phyloP scores from a whole-genome alignment of 2,113 vertebrate species.

The Corynorhinus townsendii region DNA sequence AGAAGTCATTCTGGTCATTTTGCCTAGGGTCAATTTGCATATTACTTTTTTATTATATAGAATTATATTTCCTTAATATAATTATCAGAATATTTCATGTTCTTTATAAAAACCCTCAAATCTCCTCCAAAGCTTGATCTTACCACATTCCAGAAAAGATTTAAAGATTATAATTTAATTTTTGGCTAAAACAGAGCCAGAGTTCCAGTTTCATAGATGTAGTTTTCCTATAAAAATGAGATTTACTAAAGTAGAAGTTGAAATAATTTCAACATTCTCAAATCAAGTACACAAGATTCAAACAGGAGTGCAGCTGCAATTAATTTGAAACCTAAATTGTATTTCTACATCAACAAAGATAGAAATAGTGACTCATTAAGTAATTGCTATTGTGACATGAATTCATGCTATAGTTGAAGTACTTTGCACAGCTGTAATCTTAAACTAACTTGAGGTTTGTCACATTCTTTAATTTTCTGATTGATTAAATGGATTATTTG shows the following conservation, averaged over 20 bases:
- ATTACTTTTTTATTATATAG: too few relatives aligned
- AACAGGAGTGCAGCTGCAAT: constrained; percentile 71
- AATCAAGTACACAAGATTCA: constrained; percentile 58
- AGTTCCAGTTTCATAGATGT: neutral
- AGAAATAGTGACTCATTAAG: constrained; percentile 79
- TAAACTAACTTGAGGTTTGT: constrained; percentile 73
- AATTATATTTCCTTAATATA: too few relatives aligned
- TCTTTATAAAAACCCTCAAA: constrained; percentile 5
- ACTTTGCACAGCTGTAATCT: constrained; percentile 73
- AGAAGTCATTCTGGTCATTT: too few relatives aligned
- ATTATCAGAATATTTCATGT: neutral
- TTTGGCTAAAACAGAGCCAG: neutral
- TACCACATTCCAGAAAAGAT: neutral
- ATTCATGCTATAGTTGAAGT: constrained; percentile 73
- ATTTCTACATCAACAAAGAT: constrained; percentile 74
- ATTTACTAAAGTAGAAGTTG: constrained; percentile 57
- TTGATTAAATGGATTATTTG: constrained; percentile 87
- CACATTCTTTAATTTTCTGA: constrained; percentile 83
- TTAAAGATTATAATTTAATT: constrained; percentile 1
- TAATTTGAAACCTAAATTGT: constrained; percentile 78
- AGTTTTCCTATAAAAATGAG: constrained; percentile 53
- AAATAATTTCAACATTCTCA: constrained; percentile 65
- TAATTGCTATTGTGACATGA: constrained; percentile 82
- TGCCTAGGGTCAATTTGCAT: too few relatives aligned
- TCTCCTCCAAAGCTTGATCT: neutral